Evolutionary conservation across 1,140 invertebrate genomes (phyloP), one percentile per base, ranked within the genome.

Genomic region (Sitophilus oryzae): DNA sequence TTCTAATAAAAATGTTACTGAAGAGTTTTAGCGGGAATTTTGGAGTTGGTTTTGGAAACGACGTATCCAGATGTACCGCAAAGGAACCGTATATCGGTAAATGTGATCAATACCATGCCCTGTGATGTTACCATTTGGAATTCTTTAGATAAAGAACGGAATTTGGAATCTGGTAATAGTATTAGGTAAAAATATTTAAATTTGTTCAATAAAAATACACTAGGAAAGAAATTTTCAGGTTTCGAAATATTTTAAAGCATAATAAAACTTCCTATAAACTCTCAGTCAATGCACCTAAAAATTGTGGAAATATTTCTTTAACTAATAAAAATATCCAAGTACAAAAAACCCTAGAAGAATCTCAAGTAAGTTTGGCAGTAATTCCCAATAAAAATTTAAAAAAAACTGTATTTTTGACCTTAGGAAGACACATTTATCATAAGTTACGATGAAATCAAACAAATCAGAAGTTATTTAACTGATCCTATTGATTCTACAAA

Each of bases 31-130:
- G 69, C 67, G 2, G 67, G 68, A 10, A 53, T 69, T 20, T 42
- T 69, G 23, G 66, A 70, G 59, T 36, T 69, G 9, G 52, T 62
- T 10, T 47, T 71, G 11, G 65, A 70, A 57, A 63, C 45, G 19
- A 66, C 60, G 8, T 68, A 69, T 50, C 66, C 67, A 0, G 45
- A 65, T 18, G 22, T 68, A 20, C 70, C 68, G 2, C 59, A 56
- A 8, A 59, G 55, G 20, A 42, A 62, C 38, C 61, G 63, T 8
- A 62, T 66, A 5, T 63, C 66, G 0, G 51, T 70, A 2, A 67
- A 70, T 51, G 50, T 71, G 18, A 63, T 71, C 8, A 71, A 71
- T 41, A 69, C 70, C 6, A 43, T 69, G 18, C 64, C 66, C 5
- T 71, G 68, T 40, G 48, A 58, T 22, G 38, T 71, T 9, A 60